Percentiles rank a stretch among this genome's conserved stretches.
Conservation (phyloP, 1,140 invertebrate species). For the Bombus superbus region DNA sequence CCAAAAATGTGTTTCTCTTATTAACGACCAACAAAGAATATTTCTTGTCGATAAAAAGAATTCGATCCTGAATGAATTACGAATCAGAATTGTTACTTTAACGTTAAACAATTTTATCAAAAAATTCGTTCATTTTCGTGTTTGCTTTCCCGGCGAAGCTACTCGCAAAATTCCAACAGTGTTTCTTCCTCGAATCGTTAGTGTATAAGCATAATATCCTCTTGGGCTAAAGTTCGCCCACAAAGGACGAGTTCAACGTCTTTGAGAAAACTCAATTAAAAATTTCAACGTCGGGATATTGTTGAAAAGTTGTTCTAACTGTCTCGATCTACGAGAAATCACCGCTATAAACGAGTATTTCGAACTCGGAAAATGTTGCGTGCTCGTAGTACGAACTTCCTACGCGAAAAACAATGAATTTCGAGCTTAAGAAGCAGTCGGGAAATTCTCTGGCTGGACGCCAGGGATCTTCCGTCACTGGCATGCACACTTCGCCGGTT, state of each 20-base stretch:
- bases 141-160: not conserved
- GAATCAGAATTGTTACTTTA: not conserved
- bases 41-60: not conserved
- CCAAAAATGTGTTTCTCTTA: too few relatives aligned
- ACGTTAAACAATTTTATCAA: too few relatives aligned
- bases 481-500: conserved; percentile 21
- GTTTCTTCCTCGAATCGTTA: not conserved
- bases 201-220: not conserved
- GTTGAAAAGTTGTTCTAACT: not conserved
- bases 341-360: not conserved
- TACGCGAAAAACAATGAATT: conserved; percentile 46
- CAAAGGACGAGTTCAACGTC: not conserved
- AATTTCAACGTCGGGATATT: not conserved
- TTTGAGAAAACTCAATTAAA: not conserved
- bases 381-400: not conserved
- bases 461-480: conserved; percentile 40
- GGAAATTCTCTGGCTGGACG: conserved; percentile 57
- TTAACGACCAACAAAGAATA: too few relatives aligned
- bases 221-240: not conserved
- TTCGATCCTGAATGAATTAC: not conserved
- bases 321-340: not conserved
- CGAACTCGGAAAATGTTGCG: conserved; percentile 22
- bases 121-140: not conserved
- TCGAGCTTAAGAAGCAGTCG: conserved; percentile 38
- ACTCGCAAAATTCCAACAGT: not conserved